Evolutionary conservation across 2,797 vertebrate genomes (phyloP).

Genomic region (Intellagama lesueurii): DNA sequence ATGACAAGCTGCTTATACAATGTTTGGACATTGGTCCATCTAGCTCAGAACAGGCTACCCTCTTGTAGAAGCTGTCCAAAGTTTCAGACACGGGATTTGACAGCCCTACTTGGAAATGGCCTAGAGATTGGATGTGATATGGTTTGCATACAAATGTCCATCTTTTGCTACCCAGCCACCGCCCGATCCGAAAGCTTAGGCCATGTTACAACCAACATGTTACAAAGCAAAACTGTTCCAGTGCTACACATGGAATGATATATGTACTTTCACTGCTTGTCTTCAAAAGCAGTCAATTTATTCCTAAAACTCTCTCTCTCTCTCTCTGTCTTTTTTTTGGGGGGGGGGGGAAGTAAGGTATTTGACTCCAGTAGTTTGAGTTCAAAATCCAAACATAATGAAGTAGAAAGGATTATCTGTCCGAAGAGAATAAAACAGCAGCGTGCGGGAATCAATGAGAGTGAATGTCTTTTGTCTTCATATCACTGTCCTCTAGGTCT

Average conservation of each 20-base stretch:
- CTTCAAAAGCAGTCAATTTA: constrained; percentile 6
- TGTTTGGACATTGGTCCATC: not conserved
- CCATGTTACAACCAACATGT: not conserved
- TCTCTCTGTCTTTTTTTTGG: not conserved
- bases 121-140: not conserved
- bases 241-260: not conserved
- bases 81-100: no score
- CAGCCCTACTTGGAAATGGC: not conserved
- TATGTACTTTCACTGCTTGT: not conserved
- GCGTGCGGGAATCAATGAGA: not conserved
- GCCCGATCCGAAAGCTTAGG: no score
- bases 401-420: constrained; percentile 13
- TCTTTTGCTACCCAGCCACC: no score
- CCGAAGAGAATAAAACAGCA: constrained; percentile 32
- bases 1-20: not conserved
- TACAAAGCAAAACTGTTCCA: not conserved
- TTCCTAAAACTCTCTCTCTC: not conserved
- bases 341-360: not conserved
- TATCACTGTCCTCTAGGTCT: not conserved
- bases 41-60: not conserved
- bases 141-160: not conserved
- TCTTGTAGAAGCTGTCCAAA: no score
- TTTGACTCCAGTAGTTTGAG: not conserved
- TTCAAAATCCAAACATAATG: constrained; percentile 27
- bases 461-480: constrained; percentile 19